Evolutionary conservation across 2,888 invertebrate genomes (phyloP), one percentile per base, ranked within the genome.

Genomic region (Microdon myrmicae): DNA sequence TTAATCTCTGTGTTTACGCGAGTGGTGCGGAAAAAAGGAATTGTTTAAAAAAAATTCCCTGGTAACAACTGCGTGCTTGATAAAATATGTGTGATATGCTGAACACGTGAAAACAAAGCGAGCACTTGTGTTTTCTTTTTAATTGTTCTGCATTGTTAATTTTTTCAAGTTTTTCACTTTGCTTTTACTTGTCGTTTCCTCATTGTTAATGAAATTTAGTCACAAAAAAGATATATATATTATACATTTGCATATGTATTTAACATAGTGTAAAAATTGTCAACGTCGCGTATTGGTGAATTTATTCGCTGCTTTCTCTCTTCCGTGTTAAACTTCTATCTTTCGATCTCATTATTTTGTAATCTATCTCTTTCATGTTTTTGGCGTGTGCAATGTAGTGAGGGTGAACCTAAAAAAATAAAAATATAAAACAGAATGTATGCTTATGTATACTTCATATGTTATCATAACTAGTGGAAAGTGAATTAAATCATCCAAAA

Each of bases 221-320:
- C n/a, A n/a, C n/a, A n/a, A n/a, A n/a, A n/a, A n/a, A n/a, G n/a
- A n/a, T n/a, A n/a, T n/a, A n/a, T n/a, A n/a, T n/a, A n/a, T n/a
- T n/a, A n/a, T n/a, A n/a, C n/a, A n/a, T n/a, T n/a, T 49, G 45
- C 37, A 56, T 51, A 53, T 47, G 39, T 51, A 31, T 44, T 37
- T 26, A 34, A 45, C 17, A 8, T 35, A 16, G 17, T 7, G 35
- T 44, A 68, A 68, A 68, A 68, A 38, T 25, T 67, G 68, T 68
- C 68, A 68, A 68, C 68, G 68, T 61, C 68, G 68, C 68, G 48
- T 48, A 51, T 37, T 53, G 48, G 43, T 56, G 61, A 49, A 56
- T 35, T 49, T 17, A 39, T 8, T 38, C 39, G 35, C 23, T 47
- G 49, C 44, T 39, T 45, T 56, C 17, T 14, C 6, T 2, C 43